Evolutionary conservation across 2,888 invertebrate species (phyloP), one percentile per base, ranked within the genome.

Genomic region (Meteorus colon): DNA sequence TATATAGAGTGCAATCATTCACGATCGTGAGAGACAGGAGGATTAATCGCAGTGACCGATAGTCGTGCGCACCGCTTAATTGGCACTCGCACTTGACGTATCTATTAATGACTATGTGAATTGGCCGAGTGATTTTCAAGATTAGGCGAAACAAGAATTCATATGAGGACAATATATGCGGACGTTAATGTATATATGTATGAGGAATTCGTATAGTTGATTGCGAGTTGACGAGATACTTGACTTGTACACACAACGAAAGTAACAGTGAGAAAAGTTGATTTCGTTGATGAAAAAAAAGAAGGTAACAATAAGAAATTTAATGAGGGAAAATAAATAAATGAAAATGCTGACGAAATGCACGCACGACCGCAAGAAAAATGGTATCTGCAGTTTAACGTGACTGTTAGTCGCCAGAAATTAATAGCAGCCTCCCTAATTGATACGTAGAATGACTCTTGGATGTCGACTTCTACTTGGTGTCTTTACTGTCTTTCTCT

Each of bases 371-470:
- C 6, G 55, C 6, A 81, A 85, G 84, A 86, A 86, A 86, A 86
- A 85, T 84, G 80, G 78, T 83, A 82, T 83, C 81, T 81, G 81
- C 81, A 82, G 82, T 84, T 37, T 84, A 85, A 85, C 84, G 81
- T 82, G 82, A 79, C 83, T 81, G 83, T 85, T 86, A 75, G 73
- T 80, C 83, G 81, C 82, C 82, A 82, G 82, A 84, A 86, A 86
- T 85, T 86, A 86, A 87, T 86, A 84, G 84, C 84, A 78, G 79
- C 80, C 77, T 81, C 84, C 83, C 83, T 85, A 86, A 86, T 86
- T 87, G 86, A 86, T 86, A 86, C 86, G 84, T 86, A 81, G 84
- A 85, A 86, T 83, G 82, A 83, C 80, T 82, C 77, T 82, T 48
- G 80, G 76, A 80, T 80, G 62, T 31, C 31, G 62, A 62, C 62